These are phyloP conservation scores for Scaptomyza montana DNA, from an alignment of 1,140 invertebrate genomes.

Conservation along the genomic window DNA sequence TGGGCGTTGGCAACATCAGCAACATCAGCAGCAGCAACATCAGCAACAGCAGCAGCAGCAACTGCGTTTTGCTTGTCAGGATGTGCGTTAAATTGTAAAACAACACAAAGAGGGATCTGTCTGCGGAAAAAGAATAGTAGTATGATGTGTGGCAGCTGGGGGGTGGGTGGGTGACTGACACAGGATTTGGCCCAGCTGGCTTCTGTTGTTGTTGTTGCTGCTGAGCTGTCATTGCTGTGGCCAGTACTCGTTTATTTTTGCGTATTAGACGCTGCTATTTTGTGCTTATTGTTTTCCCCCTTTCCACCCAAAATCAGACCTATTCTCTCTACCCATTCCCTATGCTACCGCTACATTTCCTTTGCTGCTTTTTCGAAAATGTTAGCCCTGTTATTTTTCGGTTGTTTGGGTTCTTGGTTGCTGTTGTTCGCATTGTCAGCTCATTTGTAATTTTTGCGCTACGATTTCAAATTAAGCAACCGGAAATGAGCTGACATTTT, in stretches of 20 bases:
- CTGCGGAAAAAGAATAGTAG: background rate
- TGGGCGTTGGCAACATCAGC: slow-evolving; percentile 58
- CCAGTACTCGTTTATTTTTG: slow-evolving; percentile 77
- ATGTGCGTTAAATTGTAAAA: slow-evolving; percentile 83
- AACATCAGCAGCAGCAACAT: background rate
- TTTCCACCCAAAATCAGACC: too few relatives aligned
- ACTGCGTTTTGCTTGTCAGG: slow-evolving; percentile 59
- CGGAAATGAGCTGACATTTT: slow-evolving; percentile 79
- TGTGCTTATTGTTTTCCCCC: slow-evolving; percentile 71
- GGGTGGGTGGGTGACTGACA: background rate
- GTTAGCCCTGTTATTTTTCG: slow-evolving; percentile 74
- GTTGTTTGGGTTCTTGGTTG: slow-evolving; percentile 77
- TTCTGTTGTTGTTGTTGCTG: slow-evolving; percentile 31
- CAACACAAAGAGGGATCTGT: slow-evolving; percentile 51
- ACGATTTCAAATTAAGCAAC: slow-evolving; percentile 81
- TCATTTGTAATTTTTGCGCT: slow-evolving; percentile 81
- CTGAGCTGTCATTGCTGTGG: slow-evolving; percentile 66
- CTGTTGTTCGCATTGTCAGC: slow-evolving; percentile 64
- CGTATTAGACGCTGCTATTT: slow-evolving; percentile 80
- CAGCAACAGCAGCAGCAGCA: background rate
- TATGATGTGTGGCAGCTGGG: background rate
- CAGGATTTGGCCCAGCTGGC: slow-evolving; percentile 57
- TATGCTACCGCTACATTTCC: slow-evolving; percentile 12
- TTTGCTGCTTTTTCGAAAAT: slow-evolving; percentile 7
- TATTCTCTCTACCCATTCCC: background rate